Evolutionary conservation across 1,140 invertebrate species (phyloP).

Genomic region (Philotrypesis tridentata): DNA sequence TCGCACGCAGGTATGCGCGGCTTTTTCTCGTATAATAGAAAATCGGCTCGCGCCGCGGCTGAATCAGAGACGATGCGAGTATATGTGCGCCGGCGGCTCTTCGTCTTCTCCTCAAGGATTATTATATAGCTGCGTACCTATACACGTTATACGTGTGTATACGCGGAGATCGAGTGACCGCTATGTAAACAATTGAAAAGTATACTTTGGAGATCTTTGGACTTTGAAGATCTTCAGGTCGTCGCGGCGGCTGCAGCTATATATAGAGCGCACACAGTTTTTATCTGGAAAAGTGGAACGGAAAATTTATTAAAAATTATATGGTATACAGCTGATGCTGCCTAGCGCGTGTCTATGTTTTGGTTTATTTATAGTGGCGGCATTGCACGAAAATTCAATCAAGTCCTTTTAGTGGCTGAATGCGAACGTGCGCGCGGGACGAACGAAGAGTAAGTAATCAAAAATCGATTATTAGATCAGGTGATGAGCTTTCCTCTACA

Average conservation of each 20-base stretch:
- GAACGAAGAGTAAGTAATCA: background rate
- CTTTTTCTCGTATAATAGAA: too few species aligned
- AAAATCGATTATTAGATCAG: conserved; percentile 1
- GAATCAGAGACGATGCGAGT: background rate
- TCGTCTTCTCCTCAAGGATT: background rate
- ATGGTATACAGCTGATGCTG: too few species aligned
- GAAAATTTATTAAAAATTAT: too few species aligned
- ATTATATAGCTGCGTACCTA: background rate
- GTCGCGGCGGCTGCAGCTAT: background rate
- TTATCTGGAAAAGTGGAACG: too few species aligned
- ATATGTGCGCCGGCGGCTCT: background rate
- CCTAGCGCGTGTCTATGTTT: too few species aligned
- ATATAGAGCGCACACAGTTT: background rate
- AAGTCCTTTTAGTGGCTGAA: background rate
- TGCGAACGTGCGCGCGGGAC: background rate
- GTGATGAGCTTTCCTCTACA: background rate
- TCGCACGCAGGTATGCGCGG: too few species aligned
- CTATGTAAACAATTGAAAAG: background rate
- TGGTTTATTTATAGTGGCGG: background rate
- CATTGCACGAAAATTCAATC: background rate
- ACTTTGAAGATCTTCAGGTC: background rate
- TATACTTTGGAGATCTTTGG: background rate
- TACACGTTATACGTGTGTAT: too few species aligned
- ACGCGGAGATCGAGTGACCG: background rate
- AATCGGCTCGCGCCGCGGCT: background rate